Base-by-base conservation (phyloP, 1,140 invertebrate genomes). In the Pogonomyrmex californicus region DNA sequence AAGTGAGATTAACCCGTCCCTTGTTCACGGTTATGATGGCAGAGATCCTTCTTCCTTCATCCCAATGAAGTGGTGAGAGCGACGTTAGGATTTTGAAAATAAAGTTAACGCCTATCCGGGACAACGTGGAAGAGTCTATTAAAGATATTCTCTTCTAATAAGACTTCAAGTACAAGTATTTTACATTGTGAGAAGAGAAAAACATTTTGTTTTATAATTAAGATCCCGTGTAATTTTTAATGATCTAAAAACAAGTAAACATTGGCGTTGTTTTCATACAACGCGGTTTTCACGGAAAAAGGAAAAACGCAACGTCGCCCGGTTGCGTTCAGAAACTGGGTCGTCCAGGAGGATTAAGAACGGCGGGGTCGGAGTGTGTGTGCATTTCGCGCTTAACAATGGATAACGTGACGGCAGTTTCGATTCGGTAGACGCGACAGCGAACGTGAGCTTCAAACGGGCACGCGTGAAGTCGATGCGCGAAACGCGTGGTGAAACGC, bases 391-490 rank as follows among this genome's bases (percentile, higher is more conserved):
- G 49, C 23, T 81, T 56, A 81, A 73, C 56, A 73, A 60, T 62
- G 54, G 79, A 47, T 12, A 73, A 83, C 68, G 68, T 49, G 44
- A 60, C 54, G 54, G 41, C 6, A 47, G 66, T 36, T 73, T 41
- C 79, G 51, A 82, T 58, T 73, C 54, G 54, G 33, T 58, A 71
- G 38, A 82, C 30, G 78, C 65, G 63, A n/a, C 44, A 68, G 77
- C 62, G 12, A 76, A 7, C 54, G 58, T 44, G 65, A 82, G 78
- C 23, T 47, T 82, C 51, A 56, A 78, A 47, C 41, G 30, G 33
- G 54, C 33, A 6, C 41, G 23, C 10, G 23, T 58, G n/a, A 82
- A 71, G 78, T 71, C 30, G 49, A 23, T 36, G 70, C 66, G 23
- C 47, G 63, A 23, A 23, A 23, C 23, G 23, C 23, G 10, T 9